Percentiles rank a stretch among this genome's conserved stretches.
Evolutionary conservation across 2,888 invertebrate genomes (phyloP).

Genomic region (Erannis defoliaria): DNA sequence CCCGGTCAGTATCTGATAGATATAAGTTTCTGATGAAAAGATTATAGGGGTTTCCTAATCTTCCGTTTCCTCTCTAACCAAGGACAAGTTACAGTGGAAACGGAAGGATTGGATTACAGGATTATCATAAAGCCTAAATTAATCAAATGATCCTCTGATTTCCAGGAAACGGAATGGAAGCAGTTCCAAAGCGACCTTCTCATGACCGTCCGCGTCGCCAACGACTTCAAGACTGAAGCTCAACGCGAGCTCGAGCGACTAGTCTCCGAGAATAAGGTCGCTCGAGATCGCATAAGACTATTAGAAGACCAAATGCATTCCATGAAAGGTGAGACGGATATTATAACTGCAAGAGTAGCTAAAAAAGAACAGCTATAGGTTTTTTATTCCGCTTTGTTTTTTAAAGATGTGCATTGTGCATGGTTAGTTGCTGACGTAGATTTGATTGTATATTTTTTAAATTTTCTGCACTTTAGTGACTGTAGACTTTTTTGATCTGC

Average conservation of each 20-base stretch:
- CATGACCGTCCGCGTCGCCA: constrained; percentile 97
- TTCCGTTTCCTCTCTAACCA: no score
- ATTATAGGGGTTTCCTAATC: no score
- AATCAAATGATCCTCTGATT: constrained; percentile 22
- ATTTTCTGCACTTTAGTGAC: constrained; percentile 3
- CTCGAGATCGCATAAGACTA: constrained; percentile 91
- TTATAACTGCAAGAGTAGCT: neutral
- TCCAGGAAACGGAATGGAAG: constrained; percentile 95
- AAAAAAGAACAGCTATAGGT: constrained; percentile 16
- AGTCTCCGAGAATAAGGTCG: constrained; percentile 92
- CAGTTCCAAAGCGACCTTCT: constrained; percentile 97
- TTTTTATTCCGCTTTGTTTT: constrained; percentile 30
- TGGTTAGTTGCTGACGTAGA: constrained; percentile 17
- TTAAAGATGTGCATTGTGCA: constrained; percentile 21
- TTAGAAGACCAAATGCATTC: constrained; percentile 94
- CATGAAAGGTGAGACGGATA: constrained; percentile 87
- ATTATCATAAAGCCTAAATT: no score
- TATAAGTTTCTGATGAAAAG: no score
- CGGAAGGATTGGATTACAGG: no score
- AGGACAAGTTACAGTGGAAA: no score
- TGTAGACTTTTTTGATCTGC: neutral
- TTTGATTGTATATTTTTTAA: constrained; percentile 12
- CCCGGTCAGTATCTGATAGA: no score
- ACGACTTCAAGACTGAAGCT: constrained; percentile 98
- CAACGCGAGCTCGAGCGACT: constrained; percentile 93